Conservation (phyloP, 35 echinoderm and acorn worm species). For the Heliocidaris erythrogramma region DNA sequence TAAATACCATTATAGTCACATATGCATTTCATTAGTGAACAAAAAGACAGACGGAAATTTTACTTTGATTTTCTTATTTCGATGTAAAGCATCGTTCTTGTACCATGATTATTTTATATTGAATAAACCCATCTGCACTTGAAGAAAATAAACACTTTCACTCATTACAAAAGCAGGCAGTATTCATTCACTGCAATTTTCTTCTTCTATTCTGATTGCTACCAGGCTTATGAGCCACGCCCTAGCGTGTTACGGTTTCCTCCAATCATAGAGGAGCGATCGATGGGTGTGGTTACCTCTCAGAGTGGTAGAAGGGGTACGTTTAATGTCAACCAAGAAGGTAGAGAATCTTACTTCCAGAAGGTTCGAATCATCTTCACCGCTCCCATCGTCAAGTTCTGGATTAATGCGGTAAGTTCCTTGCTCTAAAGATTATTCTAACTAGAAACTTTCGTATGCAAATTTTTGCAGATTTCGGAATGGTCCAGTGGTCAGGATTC, state of each 20-base stretch:
- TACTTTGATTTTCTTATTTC: too few relatives aligned
- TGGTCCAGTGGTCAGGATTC: too few relatives aligned
- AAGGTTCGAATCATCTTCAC: constrained; percentile 59
- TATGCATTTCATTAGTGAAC: too few relatives aligned
- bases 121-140: too few relatives aligned
- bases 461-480: too few relatives aligned
- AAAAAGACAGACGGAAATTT: too few relatives aligned
- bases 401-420: constrained; percentile 77
- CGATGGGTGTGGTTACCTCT: background rate
- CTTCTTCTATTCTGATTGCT: background rate
- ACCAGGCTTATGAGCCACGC: constrained; percentile 31
- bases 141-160: too few relatives aligned
- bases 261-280: background rate
- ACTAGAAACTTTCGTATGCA: background rate
- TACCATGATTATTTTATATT: too few relatives aligned
- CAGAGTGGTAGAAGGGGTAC: background rate
- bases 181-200: background rate
- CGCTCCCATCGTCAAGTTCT: constrained; percentile 86
- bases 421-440: background rate
- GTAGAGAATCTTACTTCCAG: constrained; percentile 31
- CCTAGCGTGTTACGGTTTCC: constrained; percentile 1
- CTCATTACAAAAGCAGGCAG: too few relatives aligned
- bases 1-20: too few relatives aligned
- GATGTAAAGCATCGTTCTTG: too few relatives aligned
- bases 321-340: background rate